Evolutionary conservation across 2,797 vertebrate genomes (phyloP), one percentile per base, ranked within the genome.

Genomic region (Ciconia nigra): DNA sequence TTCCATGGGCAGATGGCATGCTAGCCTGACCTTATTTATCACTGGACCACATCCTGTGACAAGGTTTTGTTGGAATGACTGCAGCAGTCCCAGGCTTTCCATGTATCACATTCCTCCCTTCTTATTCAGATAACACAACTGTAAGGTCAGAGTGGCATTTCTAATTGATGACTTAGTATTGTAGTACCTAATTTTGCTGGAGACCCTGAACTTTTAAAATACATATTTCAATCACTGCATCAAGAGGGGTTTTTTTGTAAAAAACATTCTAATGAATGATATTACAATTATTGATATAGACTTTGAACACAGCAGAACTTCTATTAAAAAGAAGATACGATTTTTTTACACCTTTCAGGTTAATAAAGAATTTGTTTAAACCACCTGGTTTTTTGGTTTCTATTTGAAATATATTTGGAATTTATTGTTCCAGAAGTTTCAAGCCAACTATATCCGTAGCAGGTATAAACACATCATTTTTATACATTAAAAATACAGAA

Each of bases 11-110:
- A 97, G 96, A 96, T 96, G 96, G 93, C 25, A 4, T 31, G n/a
- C 51, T 91, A 79, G 58, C 51, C 89, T 95, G 94, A 91, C 94
- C 87, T 96, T 94, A 87, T 96, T 96, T 96, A 49, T 94, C 89
- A 71, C 70, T 66, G 80, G 85, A 90, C 91, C 94, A 70, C 96
- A 84, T 94, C 73, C 96, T 79, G 89, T 70, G 95, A 86, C 49
- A 78, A 76, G 29, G 9, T 7, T 72, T 91, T 81, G 63, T 65
- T 79, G 52, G 74, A 72, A 76, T 37, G 42, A 59, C 51, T 83
- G 51, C 58, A 76, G 51, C 58, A 87, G 69, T 73, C 17, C 9
- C 28, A 55, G 46, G 28, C 10, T 81, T 91, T 62, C 42, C 39
- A 13, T 0, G 1, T 20, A 57, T 49, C 61, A 37, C 2, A 19